These are phyloP conservation scores for Ommatoiulus sabulosus DNA, from an alignment of 2,888 invertebrate species.

Conservation along the genomic window DNA sequence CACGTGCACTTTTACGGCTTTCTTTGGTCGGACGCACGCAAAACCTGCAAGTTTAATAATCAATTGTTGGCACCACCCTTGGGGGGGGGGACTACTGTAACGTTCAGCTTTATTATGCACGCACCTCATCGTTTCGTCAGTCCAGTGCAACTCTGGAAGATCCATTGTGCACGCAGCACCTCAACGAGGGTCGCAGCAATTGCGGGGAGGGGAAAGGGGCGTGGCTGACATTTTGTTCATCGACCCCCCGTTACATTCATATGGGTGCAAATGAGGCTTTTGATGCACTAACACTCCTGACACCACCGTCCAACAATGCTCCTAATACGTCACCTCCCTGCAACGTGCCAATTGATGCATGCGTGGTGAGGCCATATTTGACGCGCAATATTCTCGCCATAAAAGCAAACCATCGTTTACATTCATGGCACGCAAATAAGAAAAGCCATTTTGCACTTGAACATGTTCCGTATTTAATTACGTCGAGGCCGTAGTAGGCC, in stretches of 20 bases:
- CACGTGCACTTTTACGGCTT: conserved; percentile 34
- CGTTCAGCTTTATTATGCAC: conserved; percentile 27
- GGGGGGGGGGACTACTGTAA: conserved; percentile 34
- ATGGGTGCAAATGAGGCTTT: conserved; percentile 34
- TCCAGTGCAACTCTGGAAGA: conserved; percentile 20
- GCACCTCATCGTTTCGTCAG: conserved; percentile 34
- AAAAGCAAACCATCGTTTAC: conserved; percentile 8
- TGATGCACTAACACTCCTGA: conserved; percentile 34
- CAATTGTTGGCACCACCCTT: conserved; percentile 20
- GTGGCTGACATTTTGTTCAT: conserved; percentile 14
- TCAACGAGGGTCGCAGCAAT: not conserved
- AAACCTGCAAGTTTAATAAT: conserved; percentile 17
- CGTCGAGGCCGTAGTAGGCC: not conserved
- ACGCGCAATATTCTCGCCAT: not conserved
- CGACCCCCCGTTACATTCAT: not conserved
- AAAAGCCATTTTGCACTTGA: conserved; percentile 25
- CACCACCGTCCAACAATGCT: conserved; percentile 27
- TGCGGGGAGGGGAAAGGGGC: conserved; percentile 27
- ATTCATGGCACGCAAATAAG: conserved; percentile 34
- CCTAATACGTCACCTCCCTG: not conserved
- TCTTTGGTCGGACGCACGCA: not conserved
- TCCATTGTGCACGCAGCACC: conserved; percentile 18
- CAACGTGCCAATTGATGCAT: conserved; percentile 34
- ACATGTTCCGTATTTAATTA: conserved; percentile 26
- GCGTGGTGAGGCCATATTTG: conserved; percentile 34